These are phyloP conservation scores for Rhynchomys soricoides DNA, from an alignment of 2,113 vertebrate species.

Conservation along the genomic window DNA sequence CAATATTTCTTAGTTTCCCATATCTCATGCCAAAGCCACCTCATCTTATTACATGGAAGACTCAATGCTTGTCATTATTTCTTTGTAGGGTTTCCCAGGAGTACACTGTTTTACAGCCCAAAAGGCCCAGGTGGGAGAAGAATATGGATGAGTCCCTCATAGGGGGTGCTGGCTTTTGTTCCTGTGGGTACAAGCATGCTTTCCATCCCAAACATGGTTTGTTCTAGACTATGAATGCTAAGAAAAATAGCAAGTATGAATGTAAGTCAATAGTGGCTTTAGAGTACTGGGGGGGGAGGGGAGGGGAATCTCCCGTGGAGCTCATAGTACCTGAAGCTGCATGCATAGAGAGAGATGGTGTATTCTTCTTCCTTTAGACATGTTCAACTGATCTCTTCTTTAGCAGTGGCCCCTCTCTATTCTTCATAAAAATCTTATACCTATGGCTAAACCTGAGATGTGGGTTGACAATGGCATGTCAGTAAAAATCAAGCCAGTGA, in stretches of 20 bases:
- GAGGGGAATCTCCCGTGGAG: neutral
- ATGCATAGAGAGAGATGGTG: neutral
- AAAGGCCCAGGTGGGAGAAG: neutral
- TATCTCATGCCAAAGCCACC: neutral
- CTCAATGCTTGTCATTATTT: neutral
- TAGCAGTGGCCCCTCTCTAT: neutral
- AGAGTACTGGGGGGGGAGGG: neutral
- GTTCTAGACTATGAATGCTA: neutral
- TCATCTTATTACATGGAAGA: neutral
- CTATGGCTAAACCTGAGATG: neutral
- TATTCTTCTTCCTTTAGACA: neutral
- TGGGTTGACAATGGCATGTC: neutral
- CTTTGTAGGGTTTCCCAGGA: neutral
- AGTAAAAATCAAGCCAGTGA: slow-evolving; percentile 61
- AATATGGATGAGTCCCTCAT: neutral
- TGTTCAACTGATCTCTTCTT: neutral
- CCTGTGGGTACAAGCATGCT: neutral
- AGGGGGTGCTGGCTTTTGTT: neutral
- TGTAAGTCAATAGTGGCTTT: neutral
- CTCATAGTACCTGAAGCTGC: neutral
- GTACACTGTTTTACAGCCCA: neutral
- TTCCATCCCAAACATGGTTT: neutral
- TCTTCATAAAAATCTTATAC: neutral
- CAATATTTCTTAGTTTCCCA: neutral
- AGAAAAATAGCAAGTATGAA: neutral